Conservation (phyloP, 2,113 vertebrate genomes). For the Mastomys natalensis region DNA sequence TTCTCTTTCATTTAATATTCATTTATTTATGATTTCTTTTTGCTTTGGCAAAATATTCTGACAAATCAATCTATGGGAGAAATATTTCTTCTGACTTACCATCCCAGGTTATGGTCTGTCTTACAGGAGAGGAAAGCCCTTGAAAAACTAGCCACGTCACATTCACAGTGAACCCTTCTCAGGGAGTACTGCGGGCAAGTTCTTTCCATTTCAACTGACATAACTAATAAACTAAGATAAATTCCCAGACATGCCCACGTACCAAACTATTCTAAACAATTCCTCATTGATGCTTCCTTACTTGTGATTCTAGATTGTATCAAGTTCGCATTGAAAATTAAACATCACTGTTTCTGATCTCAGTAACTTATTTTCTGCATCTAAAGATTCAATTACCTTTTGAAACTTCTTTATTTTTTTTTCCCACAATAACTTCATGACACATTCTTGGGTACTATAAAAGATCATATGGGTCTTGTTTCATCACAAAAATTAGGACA, state of each 20-base stretch:
- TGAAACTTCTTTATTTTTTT: not conserved
- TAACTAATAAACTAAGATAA: not conserved
- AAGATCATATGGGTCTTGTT: not conserved
- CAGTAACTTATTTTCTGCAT: not conserved
- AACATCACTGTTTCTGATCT: not conserved
- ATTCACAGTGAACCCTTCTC: no score
- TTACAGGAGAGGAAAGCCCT: not conserved
- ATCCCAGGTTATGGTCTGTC: not conserved
- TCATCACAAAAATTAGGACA: not conserved
- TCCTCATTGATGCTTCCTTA: not conserved
- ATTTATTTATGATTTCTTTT: not conserved
- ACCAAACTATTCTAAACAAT: not conserved
- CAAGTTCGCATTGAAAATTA: not conserved
- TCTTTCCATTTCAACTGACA: not conserved
- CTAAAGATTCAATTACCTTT: not conserved
- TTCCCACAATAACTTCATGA: not conserved
- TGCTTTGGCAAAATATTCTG: not conserved
- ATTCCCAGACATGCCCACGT: not conserved
- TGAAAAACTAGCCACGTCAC: not conserved
- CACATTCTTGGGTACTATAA: not conserved
- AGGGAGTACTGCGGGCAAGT: no score
- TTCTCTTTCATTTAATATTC: not conserved
- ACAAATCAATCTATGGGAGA: no score
- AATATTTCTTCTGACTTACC: not conserved
- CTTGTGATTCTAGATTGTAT: not conserved